phyloP scores from a whole-genome alignment of 2,797 vertebrate species.

The Yasuhikotakia modesta region DNA sequence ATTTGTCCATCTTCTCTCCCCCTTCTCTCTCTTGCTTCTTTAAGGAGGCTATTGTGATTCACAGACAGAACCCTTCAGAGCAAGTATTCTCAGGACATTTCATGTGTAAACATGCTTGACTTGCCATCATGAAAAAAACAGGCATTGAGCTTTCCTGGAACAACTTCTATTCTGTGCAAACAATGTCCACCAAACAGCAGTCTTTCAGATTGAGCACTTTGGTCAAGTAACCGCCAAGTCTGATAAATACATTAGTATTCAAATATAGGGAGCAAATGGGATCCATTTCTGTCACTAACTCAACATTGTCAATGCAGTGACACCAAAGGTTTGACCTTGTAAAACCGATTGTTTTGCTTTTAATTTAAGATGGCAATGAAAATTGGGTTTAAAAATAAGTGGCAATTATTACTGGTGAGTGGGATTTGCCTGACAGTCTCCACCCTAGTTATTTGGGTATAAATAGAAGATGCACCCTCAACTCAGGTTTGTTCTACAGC shows the following conservation, averaged over 20 bases:
- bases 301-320: no score
- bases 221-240: conserved; percentile 70
- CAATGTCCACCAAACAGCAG: conserved; percentile 68
- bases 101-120: conserved; percentile 81
- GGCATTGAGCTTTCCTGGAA: conserved; percentile 64
- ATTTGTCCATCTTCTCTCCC: conserved; percentile 75
- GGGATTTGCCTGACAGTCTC: no score
- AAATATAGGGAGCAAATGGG: conserved; percentile 77
- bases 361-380: no score
- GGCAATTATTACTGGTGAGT: no score
- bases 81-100: conserved; percentile 80
- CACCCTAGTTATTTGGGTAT: no score
- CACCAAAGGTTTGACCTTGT: no score
- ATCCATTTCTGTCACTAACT: conserved; percentile 27
- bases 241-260: conserved; percentile 82
- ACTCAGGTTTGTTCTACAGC: no score
- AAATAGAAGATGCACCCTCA: no score
- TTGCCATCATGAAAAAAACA: conserved; percentile 70
- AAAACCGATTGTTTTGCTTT: no score
- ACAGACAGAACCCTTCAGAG: conserved; percentile 79
- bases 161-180: conserved; percentile 64
- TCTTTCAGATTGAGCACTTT: conserved; percentile 66
- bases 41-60: conserved; percentile 85
- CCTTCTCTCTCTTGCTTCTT: conserved; percentile 50
- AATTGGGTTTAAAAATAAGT: no score